These are phyloP conservation scores for Falco punctatus DNA, from an alignment of 2,113 vertebrate genomes.

Conservation along the genomic window DNA sequence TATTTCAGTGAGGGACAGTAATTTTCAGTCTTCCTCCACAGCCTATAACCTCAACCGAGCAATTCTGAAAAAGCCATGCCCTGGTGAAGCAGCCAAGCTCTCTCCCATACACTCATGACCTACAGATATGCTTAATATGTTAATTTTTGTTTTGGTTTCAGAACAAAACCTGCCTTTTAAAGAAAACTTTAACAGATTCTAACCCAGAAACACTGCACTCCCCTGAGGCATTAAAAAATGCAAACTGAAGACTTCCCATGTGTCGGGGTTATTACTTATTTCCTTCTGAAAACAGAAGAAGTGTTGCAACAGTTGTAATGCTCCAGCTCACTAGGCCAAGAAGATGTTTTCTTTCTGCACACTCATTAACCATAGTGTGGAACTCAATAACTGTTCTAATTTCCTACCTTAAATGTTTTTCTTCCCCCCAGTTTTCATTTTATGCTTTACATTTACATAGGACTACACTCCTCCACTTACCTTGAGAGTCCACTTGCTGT, in stretches of 20 bases:
- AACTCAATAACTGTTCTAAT: slow-evolving; percentile 80
- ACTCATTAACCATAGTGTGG: slow-evolving; percentile 79
- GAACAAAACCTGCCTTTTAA: slow-evolving; percentile 80
- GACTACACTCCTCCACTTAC: slow-evolving; percentile 65
- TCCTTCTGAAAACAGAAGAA: slow-evolving; percentile 78
- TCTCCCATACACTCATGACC: slow-evolving; percentile 70
- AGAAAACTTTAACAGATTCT: slow-evolving; percentile 79
- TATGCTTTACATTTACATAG: slow-evolving; percentile 71
- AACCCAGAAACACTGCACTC: slow-evolving; percentile 79
- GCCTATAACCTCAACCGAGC: background rate
- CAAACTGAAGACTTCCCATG: slow-evolving; percentile 80
- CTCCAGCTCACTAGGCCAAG: slow-evolving; percentile 70
- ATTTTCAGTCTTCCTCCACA: background rate
- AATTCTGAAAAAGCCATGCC: background rate
- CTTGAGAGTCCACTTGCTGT: slow-evolving; percentile 66
- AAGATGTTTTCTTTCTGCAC: slow-evolving; percentile 76
- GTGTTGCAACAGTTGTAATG: slow-evolving; percentile 69
- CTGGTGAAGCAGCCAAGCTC: background rate
- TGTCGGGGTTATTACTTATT: slow-evolving; percentile 75
- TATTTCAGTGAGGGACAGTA: background rate
- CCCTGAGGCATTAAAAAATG: slow-evolving; percentile 78
- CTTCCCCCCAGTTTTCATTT: slow-evolving; percentile 79
- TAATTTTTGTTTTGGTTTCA: slow-evolving; percentile 80
- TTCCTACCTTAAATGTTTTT: slow-evolving; percentile 83
- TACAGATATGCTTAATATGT: slow-evolving; percentile 73